A percentile compares a stretch with the other conserved stretches of the same genome.
These are phyloP conservation scores for Neodiprion pinetum DNA, from an alignment of 1,140 invertebrate genomes.

Conservation along the genomic window DNA sequence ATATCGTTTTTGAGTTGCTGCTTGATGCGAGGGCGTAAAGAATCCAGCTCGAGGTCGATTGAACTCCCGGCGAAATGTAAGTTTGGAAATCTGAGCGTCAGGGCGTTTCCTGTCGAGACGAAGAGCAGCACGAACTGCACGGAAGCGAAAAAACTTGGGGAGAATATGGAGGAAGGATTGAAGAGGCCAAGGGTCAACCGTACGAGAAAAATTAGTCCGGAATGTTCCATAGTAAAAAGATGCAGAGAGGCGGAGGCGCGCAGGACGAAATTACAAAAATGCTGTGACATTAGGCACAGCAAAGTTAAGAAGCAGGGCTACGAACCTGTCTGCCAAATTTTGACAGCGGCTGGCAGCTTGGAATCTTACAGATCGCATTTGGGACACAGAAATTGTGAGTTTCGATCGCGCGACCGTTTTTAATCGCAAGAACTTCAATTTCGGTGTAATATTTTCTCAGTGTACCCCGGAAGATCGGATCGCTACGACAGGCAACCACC, in stretches of 20 bases:
- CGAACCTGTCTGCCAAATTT: not conserved
- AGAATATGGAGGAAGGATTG: not conserved
- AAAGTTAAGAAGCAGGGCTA: not conserved
- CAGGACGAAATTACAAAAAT: not conserved
- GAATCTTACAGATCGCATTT: not conserved
- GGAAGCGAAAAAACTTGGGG: not conserved
- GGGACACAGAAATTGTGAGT: not conserved
- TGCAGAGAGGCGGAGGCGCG: too few species aligned
- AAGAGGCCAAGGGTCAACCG: not conserved
- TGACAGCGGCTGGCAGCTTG: not conserved
- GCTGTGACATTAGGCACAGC: not conserved
- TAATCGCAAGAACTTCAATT: too few species aligned
- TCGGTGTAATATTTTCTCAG: too few species aligned
- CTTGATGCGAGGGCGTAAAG: not conserved
- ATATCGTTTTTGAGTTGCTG: not conserved
- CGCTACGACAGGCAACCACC: not conserved
- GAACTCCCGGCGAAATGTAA: not conserved
- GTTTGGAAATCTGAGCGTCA: too few species aligned
- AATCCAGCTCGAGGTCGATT: not conserved
- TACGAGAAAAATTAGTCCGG: not conserved
- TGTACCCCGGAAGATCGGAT: too few species aligned
- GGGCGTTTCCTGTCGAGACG: not conserved
- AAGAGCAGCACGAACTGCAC: not conserved
- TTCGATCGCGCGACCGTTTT: not conserved
- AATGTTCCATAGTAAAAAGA: not conserved